Conservation (phyloP, 2,797 vertebrate genomes). For the Catamblyrhynchus diadema region DNA sequence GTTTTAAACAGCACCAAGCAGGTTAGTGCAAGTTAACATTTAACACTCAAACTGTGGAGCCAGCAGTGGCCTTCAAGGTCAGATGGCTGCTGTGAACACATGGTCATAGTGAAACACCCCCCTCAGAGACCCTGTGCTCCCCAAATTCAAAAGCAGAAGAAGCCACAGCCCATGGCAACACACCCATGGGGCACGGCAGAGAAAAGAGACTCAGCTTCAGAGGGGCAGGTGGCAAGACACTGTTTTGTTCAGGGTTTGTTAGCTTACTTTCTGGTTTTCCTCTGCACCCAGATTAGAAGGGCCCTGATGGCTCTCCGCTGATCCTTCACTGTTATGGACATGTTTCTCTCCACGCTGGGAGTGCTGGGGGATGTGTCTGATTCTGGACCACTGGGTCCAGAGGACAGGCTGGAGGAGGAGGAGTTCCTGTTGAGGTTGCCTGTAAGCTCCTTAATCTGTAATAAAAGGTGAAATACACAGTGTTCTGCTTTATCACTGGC, state of each 20-base stretch:
- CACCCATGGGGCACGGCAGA: background rate
- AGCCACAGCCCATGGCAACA: background rate
- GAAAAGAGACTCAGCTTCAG: background rate
- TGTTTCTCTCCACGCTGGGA: slow-evolving; percentile 78
- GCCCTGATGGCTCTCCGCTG: slow-evolving; percentile 90
- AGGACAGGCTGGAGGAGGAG: slow-evolving; percentile 87
- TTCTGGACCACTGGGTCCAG: slow-evolving; percentile 88
- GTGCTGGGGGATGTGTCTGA: slow-evolving; percentile 87
- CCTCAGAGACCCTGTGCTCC: background rate
- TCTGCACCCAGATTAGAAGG: slow-evolving; percentile 94
- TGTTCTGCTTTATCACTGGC: background rate
- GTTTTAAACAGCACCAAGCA: background rate
- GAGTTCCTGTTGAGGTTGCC: slow-evolving; percentile 94
- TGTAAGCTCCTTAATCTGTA: slow-evolving; percentile 95
- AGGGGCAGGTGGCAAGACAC: background rate
- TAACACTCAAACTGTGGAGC: background rate
- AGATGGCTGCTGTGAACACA: background rate
- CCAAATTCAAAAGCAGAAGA: background rate
- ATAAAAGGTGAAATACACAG: background rate
- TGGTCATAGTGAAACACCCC: fast-evolving
- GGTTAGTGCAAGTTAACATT: slow-evolving; percentile 34
- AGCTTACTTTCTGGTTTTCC: slow-evolving; percentile 91
- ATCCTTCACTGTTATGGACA: slow-evolving; percentile 80
- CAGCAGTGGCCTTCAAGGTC: background rate
- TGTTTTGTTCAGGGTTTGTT: background rate